Evolutionary conservation across 2,113 vertebrate genomes (phyloP).

Genomic region (Actenoides lindsayi): DNA sequence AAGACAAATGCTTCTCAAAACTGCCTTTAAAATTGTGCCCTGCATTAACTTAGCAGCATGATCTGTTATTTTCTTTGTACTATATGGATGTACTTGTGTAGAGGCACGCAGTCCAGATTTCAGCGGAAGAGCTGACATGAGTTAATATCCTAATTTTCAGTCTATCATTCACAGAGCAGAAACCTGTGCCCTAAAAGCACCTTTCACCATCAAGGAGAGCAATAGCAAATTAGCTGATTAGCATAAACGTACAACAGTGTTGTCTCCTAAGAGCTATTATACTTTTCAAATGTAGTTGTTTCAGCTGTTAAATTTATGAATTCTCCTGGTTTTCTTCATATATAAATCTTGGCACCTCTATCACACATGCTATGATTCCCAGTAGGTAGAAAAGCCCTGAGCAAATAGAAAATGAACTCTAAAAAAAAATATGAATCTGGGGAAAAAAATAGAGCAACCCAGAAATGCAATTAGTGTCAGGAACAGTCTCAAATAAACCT

Average conservation of each 20-base stretch:
- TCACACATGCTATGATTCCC: slow-evolving; percentile 58
- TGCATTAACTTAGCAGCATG: neutral
- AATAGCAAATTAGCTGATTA: slow-evolving; percentile 63
- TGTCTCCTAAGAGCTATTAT: slow-evolving; percentile 57
- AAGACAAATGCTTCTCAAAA: neutral
- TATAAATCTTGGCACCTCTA: slow-evolving; percentile 63
- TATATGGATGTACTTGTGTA: neutral
- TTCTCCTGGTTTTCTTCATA: slow-evolving; percentile 43
- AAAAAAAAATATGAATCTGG: slow-evolving; percentile 61
- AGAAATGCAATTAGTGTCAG: slow-evolving; percentile 60
- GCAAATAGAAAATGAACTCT: slow-evolving; percentile 69
- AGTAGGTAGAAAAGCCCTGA: slow-evolving; percentile 54
- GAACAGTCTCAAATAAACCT: slow-evolving; percentile 65
- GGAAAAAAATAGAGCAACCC: neutral
- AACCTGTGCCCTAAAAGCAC: slow-evolving; percentile 15
- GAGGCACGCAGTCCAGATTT: neutral
- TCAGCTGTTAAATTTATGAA: slow-evolving; percentile 49
- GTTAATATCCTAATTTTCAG: slow-evolving; percentile 18
- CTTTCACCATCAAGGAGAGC: slow-evolving; percentile 58
- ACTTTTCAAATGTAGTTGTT: slow-evolving; percentile 55
- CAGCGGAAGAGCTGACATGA: neutral
- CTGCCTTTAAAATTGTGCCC: neutral
- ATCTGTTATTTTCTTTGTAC: neutral
- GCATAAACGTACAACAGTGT: slow-evolving; percentile 45
- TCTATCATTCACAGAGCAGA: slow-evolving; percentile 36